phyloP scores from a whole-genome alignment of 2,113 vertebrate species.

The Neolamprologus caudopunctatus region DNA sequence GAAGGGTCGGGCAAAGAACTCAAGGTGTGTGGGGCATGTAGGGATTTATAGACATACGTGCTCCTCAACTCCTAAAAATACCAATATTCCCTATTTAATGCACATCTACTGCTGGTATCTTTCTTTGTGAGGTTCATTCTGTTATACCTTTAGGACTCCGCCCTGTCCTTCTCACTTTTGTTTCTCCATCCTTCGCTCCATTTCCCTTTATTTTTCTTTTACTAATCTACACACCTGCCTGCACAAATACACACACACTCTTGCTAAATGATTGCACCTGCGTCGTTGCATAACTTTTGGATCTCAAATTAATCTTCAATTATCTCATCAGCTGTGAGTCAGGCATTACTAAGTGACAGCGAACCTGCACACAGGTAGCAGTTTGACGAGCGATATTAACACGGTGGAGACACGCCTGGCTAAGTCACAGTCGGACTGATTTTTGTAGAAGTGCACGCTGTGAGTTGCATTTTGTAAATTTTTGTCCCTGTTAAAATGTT shows the following conservation, averaged over 20 bases:
- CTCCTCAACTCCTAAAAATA: neutral
- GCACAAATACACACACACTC: neutral
- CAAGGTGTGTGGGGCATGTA: neutral
- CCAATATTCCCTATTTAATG: neutral
- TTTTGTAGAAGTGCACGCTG: neutral
- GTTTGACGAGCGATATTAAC: neutral
- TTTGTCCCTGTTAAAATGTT: neutral
- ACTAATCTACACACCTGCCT: neutral
- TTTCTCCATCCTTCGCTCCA: neutral
- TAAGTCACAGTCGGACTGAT: neutral
- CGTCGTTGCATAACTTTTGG: neutral
- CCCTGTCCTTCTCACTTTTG: neutral
- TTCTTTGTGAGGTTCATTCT: neutral
- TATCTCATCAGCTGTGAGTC: conserved; percentile 3
- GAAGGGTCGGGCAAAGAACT: neutral
- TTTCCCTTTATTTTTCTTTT: neutral
- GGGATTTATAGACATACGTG: neutral
- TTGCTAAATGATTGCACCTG: neutral
- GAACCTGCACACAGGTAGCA: neutral
- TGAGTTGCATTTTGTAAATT: neutral
- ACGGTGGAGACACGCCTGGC: neutral
- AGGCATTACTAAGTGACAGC: neutral
- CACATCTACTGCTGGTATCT: neutral
- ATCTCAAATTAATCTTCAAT: conserved; percentile 30
- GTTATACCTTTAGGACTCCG: neutral